A percentile compares a stretch with the other conserved stretches of the same genome.
Conservation (phyloP, 2,797 vertebrate genomes). For the Gallinago solitaria region DNA sequence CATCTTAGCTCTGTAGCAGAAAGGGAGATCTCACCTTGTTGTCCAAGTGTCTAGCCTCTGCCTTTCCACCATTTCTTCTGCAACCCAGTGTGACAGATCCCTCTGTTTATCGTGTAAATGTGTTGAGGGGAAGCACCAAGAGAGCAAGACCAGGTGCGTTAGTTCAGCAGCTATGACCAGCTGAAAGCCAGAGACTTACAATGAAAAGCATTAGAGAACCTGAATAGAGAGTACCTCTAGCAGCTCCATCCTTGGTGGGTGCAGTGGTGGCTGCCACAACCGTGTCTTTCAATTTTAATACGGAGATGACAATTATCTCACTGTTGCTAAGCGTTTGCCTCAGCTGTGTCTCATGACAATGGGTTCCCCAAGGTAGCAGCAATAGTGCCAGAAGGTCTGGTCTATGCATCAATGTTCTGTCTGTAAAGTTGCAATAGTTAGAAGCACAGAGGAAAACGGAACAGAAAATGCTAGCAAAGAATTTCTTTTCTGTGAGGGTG, state of each 20-base stretch:
- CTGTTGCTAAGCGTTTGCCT: background rate
- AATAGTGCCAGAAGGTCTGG: rapidly evolving
- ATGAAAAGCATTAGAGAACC: background rate
- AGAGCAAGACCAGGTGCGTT: background rate
- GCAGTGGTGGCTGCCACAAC: background rate
- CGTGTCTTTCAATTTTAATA: background rate
- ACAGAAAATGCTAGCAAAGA: background rate
- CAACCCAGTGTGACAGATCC: background rate
- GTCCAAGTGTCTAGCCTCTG: background rate
- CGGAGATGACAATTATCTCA: background rate
- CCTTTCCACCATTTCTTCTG: background rate
- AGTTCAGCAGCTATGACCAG: background rate
- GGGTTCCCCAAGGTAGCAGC: background rate
- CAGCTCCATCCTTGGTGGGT: background rate
- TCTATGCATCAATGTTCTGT: background rate
- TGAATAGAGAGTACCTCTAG: background rate
- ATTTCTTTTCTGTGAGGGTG: background rate
- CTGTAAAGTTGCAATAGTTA: background rate
- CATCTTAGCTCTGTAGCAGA: background rate
- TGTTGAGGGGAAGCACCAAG: background rate
- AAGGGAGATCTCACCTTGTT: background rate
- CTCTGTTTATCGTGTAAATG: background rate
- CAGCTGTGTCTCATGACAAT: background rate
- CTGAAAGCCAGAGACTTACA: background rate
- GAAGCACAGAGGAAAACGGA: background rate